Evolutionary conservation across 1,140 invertebrate genomes (phyloP).

Genomic region (Psilanteris sp.): DNA sequence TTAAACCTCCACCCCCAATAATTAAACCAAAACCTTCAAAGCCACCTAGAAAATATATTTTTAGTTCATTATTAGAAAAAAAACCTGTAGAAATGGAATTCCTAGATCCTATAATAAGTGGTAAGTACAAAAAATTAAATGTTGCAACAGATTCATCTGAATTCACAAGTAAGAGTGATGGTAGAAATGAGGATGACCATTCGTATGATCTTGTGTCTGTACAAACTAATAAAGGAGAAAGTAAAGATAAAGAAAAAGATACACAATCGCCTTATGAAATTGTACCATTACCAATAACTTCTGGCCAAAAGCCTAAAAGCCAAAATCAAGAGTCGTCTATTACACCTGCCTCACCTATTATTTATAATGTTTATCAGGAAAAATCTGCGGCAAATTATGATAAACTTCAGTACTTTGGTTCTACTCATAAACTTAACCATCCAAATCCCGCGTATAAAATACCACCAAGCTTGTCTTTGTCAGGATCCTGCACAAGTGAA

Average conservation of each 20-base stretch:
- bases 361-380: conserved; percentile 63
- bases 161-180: background rate
- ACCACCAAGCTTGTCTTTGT: conserved; percentile 55
- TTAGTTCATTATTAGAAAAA: conserved; percentile 74
- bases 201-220: conserved; percentile 86
- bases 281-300: conserved; percentile 60
- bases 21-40: conserved; percentile 84
- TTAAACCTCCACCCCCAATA: conserved; percentile 69
- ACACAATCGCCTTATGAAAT: conserved; percentile 72
- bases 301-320: conserved; percentile 63
- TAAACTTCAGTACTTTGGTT: conserved; percentile 88
- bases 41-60: conserved; percentile 83
- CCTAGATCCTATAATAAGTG: background rate
- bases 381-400: conserved; percentile 83
- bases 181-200: conserved; percentile 62
- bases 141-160: conserved; percentile 2
- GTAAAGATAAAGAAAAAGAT: conserved; percentile 57
- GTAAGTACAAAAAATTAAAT: conserved; percentile 24
- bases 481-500: conserved; percentile 10
- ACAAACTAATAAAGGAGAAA: conserved; percentile 73
- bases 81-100: conserved; percentile 55
- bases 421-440: conserved; percentile 84
- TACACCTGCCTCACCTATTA: conserved; percentile 64
- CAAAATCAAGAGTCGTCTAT: conserved; percentile 31
- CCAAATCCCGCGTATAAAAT: conserved; percentile 84